A percentile compares a stretch with the other conserved stretches of the same genome.
phyloP scores from a whole-genome alignment of 2,888 invertebrate species.

The Geophilus truncorum region DNA sequence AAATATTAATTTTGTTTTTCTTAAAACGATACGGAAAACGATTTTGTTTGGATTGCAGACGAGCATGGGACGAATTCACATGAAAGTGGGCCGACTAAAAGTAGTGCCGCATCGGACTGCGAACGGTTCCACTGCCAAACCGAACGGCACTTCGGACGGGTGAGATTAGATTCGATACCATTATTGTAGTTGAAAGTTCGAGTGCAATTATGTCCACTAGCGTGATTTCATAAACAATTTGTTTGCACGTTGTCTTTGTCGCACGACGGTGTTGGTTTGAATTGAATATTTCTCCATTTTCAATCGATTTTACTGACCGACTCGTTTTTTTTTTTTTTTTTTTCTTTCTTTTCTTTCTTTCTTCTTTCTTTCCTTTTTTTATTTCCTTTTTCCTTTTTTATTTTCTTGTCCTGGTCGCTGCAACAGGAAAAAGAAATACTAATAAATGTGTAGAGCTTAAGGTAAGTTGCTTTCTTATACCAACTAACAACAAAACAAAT shows the following conservation, averaged over 20 bases:
- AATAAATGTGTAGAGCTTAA: not conserved
- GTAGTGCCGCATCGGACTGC: constrained; percentile 48
- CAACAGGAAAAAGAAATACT: not conserved
- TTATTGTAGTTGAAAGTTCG: too few species aligned
- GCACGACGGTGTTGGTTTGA: not conserved
- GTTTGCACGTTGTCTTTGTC: not conserved
- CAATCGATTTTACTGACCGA: not conserved
- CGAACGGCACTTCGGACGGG: constrained; percentile 33
- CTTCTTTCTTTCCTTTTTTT: not conserved
- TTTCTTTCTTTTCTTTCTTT: too few species aligned
- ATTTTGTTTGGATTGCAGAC: constrained; percentile 53
- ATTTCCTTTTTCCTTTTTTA: not conserved
- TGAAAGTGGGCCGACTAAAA: constrained; percentile 84
- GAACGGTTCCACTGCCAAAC: constrained; percentile 31
- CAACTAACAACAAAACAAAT: too few species aligned
- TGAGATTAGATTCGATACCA: too few species aligned
- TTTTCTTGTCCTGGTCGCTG: not conserved
- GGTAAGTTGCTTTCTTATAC: not conserved
- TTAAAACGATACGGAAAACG: not conserved
- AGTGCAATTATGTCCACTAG: too few species aligned
- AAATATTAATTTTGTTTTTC: not conserved
- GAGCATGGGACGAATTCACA: constrained; percentile 69
- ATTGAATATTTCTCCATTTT: too few species aligned
- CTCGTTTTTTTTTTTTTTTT: not conserved
- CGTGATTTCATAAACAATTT: too few species aligned